Evolutionary conservation across 2,888 invertebrate genomes (phyloP), one percentile per base, ranked within the genome.

Genomic region (Drosophila hamatofila): DNA sequence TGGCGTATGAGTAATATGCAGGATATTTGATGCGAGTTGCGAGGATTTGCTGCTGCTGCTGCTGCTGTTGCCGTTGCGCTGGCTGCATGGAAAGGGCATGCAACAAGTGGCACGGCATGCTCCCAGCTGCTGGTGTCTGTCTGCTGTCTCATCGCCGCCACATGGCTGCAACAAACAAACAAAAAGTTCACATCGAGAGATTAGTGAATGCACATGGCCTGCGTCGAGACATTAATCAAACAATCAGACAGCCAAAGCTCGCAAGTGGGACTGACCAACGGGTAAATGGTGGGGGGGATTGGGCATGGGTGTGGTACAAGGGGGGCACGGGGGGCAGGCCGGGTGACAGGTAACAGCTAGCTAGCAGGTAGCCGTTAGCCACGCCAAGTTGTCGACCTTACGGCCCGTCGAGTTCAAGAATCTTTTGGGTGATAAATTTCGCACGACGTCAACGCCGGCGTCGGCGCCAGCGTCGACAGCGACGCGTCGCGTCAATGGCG

Each of bases 71-170:
- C 27, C 51, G 42, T n/a, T 62, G 51, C 51, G 46, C 42, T 70
- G 51, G 48, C 25, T 68, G 69, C 73, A 80, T 72, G 78, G 39
- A 52, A 57, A 49, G 27, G 48, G 75, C 75, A 67, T 83, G 82
- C 83, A 86, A 83, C 83, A 83, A 81, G 86, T 83, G 81, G 79
- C 79, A 70, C 74, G 74, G 56, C 83, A 83, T 83, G 56, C 64
- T 76, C 58, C 48, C 79, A 73, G 69, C 75, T 65, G 72, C 60
- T 67, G n/a, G n/a, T n/a, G n/a, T n/a, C n/a, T n/a, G 65, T 54
- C 80, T 65, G 80, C 72, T 65, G 80, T 71, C 72, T 59, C 76
- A 76, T 75, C 25, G 72, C 75, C 73, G 55, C 71, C 73, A 49
- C 73, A 66, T 75, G 71, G 72, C 86, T 75, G 61, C 39, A 74